Evolutionary conservation across 2,113 vertebrate genomes (phyloP).

Genomic region (Bucco capensis): DNA sequence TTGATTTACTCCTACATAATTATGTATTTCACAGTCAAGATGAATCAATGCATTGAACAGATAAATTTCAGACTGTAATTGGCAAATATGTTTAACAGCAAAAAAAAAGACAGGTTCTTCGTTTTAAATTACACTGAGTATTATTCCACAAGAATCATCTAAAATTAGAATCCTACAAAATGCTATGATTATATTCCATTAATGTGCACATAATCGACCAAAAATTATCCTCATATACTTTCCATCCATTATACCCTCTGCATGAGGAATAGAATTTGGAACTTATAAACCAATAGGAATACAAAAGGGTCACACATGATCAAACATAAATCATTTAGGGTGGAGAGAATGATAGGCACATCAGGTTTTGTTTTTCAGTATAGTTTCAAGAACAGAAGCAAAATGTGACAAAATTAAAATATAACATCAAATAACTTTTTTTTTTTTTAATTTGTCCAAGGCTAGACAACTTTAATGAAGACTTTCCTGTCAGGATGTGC

Average conservation of each 20-base stretch:
- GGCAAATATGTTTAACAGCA: not conserved
- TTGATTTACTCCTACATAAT: conserved; percentile 28
- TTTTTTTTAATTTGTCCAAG: not conserved
- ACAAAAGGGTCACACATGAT: not conserved
- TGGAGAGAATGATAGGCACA: not conserved
- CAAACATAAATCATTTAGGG: not conserved
- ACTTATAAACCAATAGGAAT: not conserved
- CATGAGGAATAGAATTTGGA: not conserved
- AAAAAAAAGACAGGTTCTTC: not conserved
- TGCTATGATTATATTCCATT: not conserved
- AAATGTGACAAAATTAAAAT: not conserved
- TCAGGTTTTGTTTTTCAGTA: not conserved
- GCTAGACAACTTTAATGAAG: not conserved
- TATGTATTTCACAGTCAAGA: conserved; percentile 6
- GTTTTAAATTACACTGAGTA: not conserved
- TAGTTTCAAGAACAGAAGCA: not conserved
- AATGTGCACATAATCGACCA: not conserved
- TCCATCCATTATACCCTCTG: not conserved
- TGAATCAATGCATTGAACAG: not conserved
- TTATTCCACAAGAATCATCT: not conserved
- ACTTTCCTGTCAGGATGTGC: not conserved
- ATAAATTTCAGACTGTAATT: not conserved
- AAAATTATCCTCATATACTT: not conserved
- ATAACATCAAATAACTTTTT: fast-evolving
- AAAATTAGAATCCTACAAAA: not conserved